These are phyloP conservation scores for Bimastos eiseni DNA, from an alignment of 2,888 invertebrate species.

Conservation along the genomic window DNA sequence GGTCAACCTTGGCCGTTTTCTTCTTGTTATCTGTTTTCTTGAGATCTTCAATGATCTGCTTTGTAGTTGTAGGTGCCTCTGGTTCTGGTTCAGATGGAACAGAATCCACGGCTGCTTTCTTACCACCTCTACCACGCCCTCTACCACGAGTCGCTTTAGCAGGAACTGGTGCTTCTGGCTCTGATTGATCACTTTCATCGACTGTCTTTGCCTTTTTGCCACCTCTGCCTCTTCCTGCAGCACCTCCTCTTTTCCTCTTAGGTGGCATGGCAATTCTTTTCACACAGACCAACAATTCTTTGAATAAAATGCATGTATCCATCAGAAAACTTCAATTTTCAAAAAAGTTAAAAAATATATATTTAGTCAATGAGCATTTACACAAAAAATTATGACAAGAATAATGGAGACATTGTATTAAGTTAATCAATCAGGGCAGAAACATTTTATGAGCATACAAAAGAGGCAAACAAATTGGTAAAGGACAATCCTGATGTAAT, in stretches of 20 bases:
- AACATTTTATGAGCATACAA: too few relatives aligned
- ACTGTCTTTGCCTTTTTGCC: constrained; percentile 18
- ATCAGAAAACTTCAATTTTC: background rate
- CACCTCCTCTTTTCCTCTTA: background rate
- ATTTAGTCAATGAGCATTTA: background rate
- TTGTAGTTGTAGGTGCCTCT: background rate
- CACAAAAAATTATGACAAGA: background rate
- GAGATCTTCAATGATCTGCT: background rate
- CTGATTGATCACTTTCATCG: background rate
- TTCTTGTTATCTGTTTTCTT: constrained; percentile 4
- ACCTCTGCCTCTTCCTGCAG: constrained; percentile 6
- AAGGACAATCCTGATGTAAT: too few relatives aligned
- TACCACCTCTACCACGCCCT: background rate
- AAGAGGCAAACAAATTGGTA: too few relatives aligned
- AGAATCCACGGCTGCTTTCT: too few relatives aligned
- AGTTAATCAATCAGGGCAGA: too few relatives aligned
- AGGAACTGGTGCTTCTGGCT: background rate
- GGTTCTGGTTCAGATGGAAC: background rate
- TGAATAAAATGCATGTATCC: background rate
- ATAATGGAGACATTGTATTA: background rate
- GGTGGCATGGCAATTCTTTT: background rate
- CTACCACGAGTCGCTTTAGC: background rate
- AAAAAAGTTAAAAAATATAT: background rate
- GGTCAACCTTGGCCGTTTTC: background rate
- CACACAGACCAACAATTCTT: background rate